Conservation (phyloP, 2,113 vertebrate genomes). For the Hippocampus barbouri region DNA sequence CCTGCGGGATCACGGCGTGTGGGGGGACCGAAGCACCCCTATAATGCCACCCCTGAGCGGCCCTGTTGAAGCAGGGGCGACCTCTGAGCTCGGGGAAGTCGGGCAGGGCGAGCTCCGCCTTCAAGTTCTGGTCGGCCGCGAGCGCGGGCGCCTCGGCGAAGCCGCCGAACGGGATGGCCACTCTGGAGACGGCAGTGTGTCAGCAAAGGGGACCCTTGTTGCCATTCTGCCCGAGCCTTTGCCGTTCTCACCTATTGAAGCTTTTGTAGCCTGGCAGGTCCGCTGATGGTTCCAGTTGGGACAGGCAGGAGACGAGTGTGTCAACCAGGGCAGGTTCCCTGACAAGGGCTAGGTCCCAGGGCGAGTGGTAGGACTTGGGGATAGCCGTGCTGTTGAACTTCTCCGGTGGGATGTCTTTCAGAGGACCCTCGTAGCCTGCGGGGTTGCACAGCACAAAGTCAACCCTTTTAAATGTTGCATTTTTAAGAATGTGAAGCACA, state of each 20-base stretch:
- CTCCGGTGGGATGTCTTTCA: conserved; percentile 90
- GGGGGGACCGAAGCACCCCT: conserved; percentile 71
- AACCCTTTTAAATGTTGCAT: too few species aligned
- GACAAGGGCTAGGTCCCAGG: conserved; percentile 89
- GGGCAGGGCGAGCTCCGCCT: conserved; percentile 73
- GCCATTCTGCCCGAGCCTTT: background rate
- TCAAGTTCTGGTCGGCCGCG: conserved; percentile 74
- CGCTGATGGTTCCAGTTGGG: conserved; percentile 73
- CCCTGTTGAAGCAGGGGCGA: conserved; percentile 90
- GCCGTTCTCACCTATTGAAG: conserved; percentile 87
- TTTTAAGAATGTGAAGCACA: too few species aligned
- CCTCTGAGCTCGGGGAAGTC: conserved; percentile 72
- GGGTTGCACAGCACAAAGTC: conserved; percentile 12
- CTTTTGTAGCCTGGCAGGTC: conserved; percentile 84
- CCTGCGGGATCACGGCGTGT: conserved; percentile 64
- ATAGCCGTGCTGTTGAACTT: conserved; percentile 90
- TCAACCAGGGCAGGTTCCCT: conserved; percentile 80
- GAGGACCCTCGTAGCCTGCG: conserved; percentile 85
- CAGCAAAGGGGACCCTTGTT: background rate
- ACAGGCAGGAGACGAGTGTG: conserved; percentile 73
- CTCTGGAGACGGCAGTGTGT: conserved; percentile 71
- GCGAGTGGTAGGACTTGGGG: conserved; percentile 91
- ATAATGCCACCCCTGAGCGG: conserved; percentile 84
- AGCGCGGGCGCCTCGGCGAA: conserved; percentile 83
- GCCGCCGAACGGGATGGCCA: conserved; percentile 91